These are phyloP conservation scores for Oligia fasciuncula DNA, from an alignment of 2,888 invertebrate genomes.

Conservation along the genomic window DNA sequence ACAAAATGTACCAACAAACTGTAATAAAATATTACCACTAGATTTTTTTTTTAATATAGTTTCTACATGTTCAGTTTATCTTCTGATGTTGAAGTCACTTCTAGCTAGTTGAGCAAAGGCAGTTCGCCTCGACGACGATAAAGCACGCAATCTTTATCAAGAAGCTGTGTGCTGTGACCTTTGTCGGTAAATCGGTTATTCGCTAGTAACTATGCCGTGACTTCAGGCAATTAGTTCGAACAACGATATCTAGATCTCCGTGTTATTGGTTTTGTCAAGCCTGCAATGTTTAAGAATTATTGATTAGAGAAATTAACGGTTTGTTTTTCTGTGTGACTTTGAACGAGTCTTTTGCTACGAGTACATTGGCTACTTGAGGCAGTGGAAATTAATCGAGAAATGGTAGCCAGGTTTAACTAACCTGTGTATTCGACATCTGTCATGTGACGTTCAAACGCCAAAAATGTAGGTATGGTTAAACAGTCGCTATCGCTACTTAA, in stretches of 20 bases:
- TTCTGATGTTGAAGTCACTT: slow-evolving; percentile 30
- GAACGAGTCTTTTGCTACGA: background rate
- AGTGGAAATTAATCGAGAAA: background rate
- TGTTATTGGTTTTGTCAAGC: slow-evolving; percentile 57
- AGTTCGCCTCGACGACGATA: slow-evolving; percentile 64
- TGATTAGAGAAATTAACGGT: slow-evolving; percentile 34
- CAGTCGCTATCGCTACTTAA: too few relatives aligned
- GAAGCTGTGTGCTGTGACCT: slow-evolving; percentile 76
- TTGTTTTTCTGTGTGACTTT: slow-evolving; percentile 16
- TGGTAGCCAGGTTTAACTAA: background rate
- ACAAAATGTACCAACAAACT: background rate
- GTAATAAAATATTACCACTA: background rate
- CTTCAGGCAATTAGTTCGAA: slow-evolving; percentile 73
- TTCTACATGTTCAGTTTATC: slow-evolving; percentile 23
- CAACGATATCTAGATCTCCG: slow-evolving; percentile 70
- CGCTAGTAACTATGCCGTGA: slow-evolving; percentile 76
- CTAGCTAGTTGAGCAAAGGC: slow-evolving; percentile 37
- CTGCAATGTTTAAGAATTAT: slow-evolving; percentile 46
- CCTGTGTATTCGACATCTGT: background rate
- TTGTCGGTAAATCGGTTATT: slow-evolving; percentile 74
- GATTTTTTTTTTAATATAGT: background rate
- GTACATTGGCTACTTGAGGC: background rate
- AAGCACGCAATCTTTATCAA: slow-evolving; percentile 74
- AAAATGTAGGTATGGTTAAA: too few relatives aligned
- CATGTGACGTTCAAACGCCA: too few relatives aligned